Conservation (phyloP, 2,888 invertebrate genomes). For the Yponomeuta sedellus region DNA sequence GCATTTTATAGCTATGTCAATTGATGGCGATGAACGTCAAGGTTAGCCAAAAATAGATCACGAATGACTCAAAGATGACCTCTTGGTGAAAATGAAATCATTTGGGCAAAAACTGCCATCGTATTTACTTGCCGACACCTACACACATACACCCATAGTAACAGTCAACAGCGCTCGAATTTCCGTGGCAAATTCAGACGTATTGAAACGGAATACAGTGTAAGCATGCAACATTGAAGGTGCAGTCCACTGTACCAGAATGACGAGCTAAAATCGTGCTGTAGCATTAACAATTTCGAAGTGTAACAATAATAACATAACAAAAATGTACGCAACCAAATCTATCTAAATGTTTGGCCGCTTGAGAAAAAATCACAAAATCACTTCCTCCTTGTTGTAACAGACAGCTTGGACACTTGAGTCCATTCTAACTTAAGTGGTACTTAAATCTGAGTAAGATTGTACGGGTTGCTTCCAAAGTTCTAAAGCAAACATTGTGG, state of each 20-base stretch:
- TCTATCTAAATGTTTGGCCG: slow-evolving; percentile 6
- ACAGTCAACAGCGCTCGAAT: no score
- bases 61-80: no score
- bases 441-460: slow-evolving; percentile 29
- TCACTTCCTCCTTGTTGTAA: slow-evolving; percentile 37
- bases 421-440: slow-evolving; percentile 9
- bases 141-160: no score
- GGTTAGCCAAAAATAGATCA: no score
- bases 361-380: slow-evolving; percentile 27
- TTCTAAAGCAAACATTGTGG: slow-evolving; percentile 38
- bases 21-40: no score
- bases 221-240: neutral
- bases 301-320: slow-evolving; percentile 13
- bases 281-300: neutral
- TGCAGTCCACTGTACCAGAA: neutral
- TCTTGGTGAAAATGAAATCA: no score
- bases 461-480: slow-evolving; percentile 39
- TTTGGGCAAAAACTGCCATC: no score
- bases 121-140: no score
- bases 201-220: neutral
- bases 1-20: no score
- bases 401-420: slow-evolving; percentile 20
- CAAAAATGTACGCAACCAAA: slow-evolving; percentile 7
- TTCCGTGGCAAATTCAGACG: no score
- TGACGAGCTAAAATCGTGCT: neutral